Evolutionary conservation across 2,113 vertebrate species (phyloP), one percentile per base, ranked within the genome.

Genomic region (Corapipo altera): DNA sequence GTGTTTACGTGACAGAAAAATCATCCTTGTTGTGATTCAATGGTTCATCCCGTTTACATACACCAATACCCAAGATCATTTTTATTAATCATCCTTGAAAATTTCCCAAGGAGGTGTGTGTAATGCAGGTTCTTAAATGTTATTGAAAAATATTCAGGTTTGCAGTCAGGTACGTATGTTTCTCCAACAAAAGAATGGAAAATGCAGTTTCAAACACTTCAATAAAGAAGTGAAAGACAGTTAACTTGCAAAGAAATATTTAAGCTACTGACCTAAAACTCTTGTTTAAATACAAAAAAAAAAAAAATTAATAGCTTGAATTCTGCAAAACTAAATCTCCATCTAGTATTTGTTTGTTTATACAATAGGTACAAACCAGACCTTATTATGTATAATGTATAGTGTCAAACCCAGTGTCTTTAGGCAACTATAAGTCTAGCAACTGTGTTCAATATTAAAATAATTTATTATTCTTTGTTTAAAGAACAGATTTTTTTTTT

Each of bases 401-500:
- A 8, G 2, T 70, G 33, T 46, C 39, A 85, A 81, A 92, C 37
- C 1, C 3, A 33, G 6, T 37, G 21, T 22, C 12, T 55, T 84
- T 66, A 35, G 32, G 5, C 19, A 71, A 11, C 62, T 74, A 59
- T 19, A 30, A 10, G 14, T 33, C 9, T 73, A 70, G 22, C 6
- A 66, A 35, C 5, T 21, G 26, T 58, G 3, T 32, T 73, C 12
- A 49, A 72, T 19, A 32, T 41, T 7, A 55, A 81, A 77, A 48
- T 20, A 33, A 52, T 35, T 74, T 49, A 9, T 59, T 86, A 16
- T n/a, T 37, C 21, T 71, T 83, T 77, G 30, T 7, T 10, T 54
- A n/a, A 78, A 37, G 5, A 39, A 4, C 10, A 55, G 3, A 3
- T 5, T 1, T 26, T 27, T 33, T 21, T 27, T 3, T 37, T 5